These are phyloP conservation scores for Melitaea athalia DNA, from an alignment of 2,888 invertebrate species.

Conservation along the genomic window DNA sequence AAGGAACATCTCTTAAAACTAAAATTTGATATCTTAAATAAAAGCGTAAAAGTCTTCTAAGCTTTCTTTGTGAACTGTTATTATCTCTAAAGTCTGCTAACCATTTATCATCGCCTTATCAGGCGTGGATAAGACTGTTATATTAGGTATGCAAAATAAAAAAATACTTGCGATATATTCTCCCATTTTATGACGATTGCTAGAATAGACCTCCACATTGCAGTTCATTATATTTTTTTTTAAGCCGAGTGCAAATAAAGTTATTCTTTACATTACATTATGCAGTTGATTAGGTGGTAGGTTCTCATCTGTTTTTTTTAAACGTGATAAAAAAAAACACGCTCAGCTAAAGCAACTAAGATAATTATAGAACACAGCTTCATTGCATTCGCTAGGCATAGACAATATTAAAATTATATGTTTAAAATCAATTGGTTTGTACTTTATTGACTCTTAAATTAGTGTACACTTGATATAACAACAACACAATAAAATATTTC, in stretches of 20 bases:
- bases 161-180: no score
- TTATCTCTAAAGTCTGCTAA: no score
- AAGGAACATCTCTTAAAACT: background rate
- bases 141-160: no score
- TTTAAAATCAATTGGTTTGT: constrained; percentile 18
- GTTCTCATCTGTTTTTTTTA: background rate
- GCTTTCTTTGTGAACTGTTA: no score
- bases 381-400: constrained; percentile 6
- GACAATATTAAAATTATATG: background rate
- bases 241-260: background rate
- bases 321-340: background rate
- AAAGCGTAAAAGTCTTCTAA: no score
- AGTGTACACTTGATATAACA: constrained; percentile 34
- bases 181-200: no score
- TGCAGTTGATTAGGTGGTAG: background rate
- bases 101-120: no score
- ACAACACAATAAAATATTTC: constrained; percentile 24
- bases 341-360: background rate
- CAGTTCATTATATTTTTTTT: background rate
- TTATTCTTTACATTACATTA: background rate
- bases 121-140: no score
- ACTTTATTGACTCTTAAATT: constrained; percentile 31
- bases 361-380: background rate
- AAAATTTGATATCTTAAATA: background rate
- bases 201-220: background rate